Conservation (phyloP, 2,797 vertebrate species). For the Pipistrellus nathusii region DNA sequence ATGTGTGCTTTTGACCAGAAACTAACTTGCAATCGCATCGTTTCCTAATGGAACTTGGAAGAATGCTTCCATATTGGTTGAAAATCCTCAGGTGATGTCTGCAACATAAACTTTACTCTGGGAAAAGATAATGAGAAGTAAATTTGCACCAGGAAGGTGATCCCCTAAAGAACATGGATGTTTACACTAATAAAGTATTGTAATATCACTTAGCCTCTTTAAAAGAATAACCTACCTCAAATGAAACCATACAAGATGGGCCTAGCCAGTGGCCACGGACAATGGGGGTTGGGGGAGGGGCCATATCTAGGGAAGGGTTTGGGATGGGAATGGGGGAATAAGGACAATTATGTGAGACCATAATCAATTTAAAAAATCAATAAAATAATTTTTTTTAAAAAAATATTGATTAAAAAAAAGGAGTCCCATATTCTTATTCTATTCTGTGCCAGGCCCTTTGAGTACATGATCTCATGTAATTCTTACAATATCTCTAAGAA, state of each 20-base stretch:
- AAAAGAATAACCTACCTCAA: background rate
- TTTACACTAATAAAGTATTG: background rate
- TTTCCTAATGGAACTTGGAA: conserved; percentile 3
- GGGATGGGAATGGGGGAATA: no score
- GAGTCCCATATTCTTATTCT: background rate
- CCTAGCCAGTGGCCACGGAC: no score
- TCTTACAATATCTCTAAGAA: background rate
- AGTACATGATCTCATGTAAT: background rate
- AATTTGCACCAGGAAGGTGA: background rate
- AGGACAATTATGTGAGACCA: no score
- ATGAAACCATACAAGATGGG: background rate
- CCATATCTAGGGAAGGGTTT: no score
- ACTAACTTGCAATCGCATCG: background rate
- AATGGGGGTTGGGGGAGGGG: no score
- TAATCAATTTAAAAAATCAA: no score
- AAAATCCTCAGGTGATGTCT: background rate
- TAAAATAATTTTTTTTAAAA: no score
- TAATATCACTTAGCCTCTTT: background rate
- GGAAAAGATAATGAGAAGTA: background rate
- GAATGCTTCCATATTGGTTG: background rate
- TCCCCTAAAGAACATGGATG: background rate
- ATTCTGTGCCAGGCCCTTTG: background rate
- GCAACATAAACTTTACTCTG: background rate
- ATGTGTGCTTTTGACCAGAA: conserved; percentile 40
- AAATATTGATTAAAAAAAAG: background rate